These are phyloP conservation scores for Alces alces DNA, from an alignment of 2,113 vertebrate species.

Conservation along the genomic window DNA sequence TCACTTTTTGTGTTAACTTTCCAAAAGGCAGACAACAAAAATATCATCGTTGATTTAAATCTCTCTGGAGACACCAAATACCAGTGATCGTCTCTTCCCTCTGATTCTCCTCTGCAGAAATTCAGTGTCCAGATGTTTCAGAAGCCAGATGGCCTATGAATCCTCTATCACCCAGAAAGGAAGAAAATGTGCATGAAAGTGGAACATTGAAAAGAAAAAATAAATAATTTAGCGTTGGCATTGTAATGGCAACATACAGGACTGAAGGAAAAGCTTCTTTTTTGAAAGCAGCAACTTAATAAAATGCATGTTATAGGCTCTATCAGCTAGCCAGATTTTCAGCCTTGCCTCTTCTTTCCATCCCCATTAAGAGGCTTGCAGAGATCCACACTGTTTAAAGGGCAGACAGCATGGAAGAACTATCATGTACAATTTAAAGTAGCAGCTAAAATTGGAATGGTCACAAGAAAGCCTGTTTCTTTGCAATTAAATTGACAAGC, in stretches of 20 bases:
- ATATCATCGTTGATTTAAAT: slow-evolving; percentile 61
- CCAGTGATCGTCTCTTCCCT: slow-evolving; percentile 51
- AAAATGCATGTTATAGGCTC: slow-evolving; percentile 21
- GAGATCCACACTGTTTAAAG: slow-evolving; percentile 64
- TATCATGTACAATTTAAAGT: slow-evolving; percentile 72
- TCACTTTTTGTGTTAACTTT: slow-evolving; percentile 53
- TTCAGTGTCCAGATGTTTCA: slow-evolving; percentile 71
- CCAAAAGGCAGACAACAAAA: slow-evolving; percentile 44
- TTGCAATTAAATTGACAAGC: slow-evolving; percentile 70
- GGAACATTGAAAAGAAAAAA: slow-evolving; percentile 53
- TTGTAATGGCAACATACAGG: slow-evolving; percentile 19
- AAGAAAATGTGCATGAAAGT: slow-evolving; percentile 63
- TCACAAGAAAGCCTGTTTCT: slow-evolving; percentile 74
- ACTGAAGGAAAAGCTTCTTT: slow-evolving; percentile 44
- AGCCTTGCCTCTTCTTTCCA: slow-evolving; percentile 43
- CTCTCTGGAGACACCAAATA: slow-evolving; percentile 61
- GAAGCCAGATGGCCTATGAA: slow-evolving; percentile 74
- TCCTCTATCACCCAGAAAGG: slow-evolving; percentile 69
- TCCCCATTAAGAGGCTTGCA: slow-evolving; percentile 41
- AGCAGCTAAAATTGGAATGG: slow-evolving; percentile 69
- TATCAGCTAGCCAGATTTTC: slow-evolving; percentile 19
- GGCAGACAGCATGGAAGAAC: slow-evolving; percentile 66
- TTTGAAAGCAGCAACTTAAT: slow-evolving; percentile 52
- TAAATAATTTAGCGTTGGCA: slow-evolving; percentile 26
- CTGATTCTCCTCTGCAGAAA: slow-evolving; percentile 55